Evolutionary conservation across 37 sponge, comb jelly and placozoan genomes (phyloP).

Genomic region (Lycopodina hypogea): DNA sequence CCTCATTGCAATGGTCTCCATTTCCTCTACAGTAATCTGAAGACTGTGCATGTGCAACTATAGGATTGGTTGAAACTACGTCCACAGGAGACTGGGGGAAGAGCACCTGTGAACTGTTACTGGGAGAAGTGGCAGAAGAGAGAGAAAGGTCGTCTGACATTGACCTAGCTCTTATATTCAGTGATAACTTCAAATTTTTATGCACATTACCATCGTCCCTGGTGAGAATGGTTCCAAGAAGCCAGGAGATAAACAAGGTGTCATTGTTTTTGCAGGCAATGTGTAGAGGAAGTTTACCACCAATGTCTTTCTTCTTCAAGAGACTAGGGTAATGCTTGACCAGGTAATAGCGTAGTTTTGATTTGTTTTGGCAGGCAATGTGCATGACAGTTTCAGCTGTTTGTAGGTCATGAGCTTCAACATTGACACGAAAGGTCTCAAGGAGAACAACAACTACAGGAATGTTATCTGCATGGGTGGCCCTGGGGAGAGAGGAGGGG

Average conservation of each 20-base stretch:
- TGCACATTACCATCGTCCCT: neutral
- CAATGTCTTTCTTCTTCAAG: constrained; percentile 25
- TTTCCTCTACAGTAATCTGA: neutral
- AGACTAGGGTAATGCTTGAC: constrained; percentile 44
- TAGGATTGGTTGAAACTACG: neutral
- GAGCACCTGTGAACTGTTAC: neutral
- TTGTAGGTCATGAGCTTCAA: constrained; percentile 22
- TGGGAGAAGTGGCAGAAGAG: neutral
- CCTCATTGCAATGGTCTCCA: neutral
- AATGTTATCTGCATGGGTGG: constrained; percentile 40
- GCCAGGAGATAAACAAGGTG: constrained; percentile 55
- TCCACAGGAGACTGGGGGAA: constrained; percentile 1
- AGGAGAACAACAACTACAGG: constrained; percentile 32
- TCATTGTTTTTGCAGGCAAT: constrained; percentile 59
- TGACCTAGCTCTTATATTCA: neutral
- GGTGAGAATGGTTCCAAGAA: constrained; percentile 40
- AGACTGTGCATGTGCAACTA: too few species aligned
- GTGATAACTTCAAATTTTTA: neutral
- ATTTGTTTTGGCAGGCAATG: constrained; percentile 49
- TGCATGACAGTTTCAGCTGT: constrained; percentile 56
- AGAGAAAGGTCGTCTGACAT: neutral
- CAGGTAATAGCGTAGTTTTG: constrained; percentile 46
- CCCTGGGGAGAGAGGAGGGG: constrained; percentile 25
- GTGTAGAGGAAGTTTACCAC: constrained; percentile 46
- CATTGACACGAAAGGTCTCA: constrained; percentile 21